A percentile compares a stretch with the other conserved stretches of the same genome.
These are phyloP conservation scores for Drosophila fungiperda DNA, from an alignment of 2,888 invertebrate genomes.

Conservation along the genomic window DNA sequence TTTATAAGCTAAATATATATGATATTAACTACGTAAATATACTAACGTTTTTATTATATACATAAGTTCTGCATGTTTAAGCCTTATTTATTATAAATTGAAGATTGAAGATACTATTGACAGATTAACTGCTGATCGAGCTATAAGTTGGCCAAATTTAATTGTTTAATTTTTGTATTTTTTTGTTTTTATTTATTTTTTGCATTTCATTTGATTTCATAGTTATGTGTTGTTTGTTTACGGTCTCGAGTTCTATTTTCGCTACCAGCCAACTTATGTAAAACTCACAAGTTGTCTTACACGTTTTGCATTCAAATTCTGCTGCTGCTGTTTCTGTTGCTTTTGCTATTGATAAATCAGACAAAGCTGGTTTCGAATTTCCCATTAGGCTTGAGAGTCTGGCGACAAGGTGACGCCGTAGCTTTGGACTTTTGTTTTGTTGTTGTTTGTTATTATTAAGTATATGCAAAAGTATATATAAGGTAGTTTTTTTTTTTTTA, in stretches of 20 bases:
- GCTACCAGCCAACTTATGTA: constrained; percentile 61
- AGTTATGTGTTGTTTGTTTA: constrained; percentile 52
- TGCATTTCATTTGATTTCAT: constrained; percentile 43
- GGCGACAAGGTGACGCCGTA: constrained; percentile 65
- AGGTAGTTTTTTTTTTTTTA: neutral
- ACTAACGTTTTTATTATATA: neutral
- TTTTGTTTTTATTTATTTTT: constrained; percentile 12
- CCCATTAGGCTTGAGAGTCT: constrained; percentile 47
- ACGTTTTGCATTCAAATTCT: constrained; percentile 68
- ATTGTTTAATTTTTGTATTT: constrained; percentile 1
- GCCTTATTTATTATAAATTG: neutral
- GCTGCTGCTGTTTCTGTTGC: neutral
- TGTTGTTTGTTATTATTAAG: constrained; percentile 29
- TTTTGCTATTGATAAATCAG: constrained; percentile 58
- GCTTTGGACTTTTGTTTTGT: constrained; percentile 45
- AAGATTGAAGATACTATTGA: neutral
- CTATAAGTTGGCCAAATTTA: neutral
- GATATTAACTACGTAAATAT: neutral
- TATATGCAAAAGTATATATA: neutral
- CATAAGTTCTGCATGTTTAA: neutral
- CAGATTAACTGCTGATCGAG: neutral
- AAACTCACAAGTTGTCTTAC: constrained; percentile 63
- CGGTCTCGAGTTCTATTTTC: constrained; percentile 58
- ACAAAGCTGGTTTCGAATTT: constrained; percentile 68
- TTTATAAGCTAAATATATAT: neutral